phyloP scores from a whole-genome alignment of 2,113 vertebrate species.

The Colossoma macropomum region DNA sequence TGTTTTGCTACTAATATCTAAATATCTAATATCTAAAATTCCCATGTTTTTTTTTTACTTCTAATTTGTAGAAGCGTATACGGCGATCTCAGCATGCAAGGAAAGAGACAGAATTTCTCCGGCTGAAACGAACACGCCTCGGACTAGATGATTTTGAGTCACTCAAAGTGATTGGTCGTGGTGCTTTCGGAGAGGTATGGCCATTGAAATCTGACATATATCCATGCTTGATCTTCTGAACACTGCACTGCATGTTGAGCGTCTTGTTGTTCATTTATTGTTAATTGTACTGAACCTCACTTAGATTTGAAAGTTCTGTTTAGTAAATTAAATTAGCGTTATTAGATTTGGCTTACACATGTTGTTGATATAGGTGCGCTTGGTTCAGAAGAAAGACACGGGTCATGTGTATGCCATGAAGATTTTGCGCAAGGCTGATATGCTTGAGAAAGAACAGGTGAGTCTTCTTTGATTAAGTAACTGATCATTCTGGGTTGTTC shows the following conservation, averaged over 20 bases:
- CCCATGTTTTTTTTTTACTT: too few species aligned
- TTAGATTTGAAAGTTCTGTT: background rate
- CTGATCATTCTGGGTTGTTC: background rate
- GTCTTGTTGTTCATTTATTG: too few species aligned
- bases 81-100: constrained; percentile 78
- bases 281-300: too few species aligned
- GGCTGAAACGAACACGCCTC: constrained; percentile 77
- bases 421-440: constrained; percentile 96
- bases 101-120: constrained; percentile 80
- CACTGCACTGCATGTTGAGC: too few species aligned
- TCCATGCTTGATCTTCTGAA: background rate
- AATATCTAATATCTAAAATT: too few species aligned
- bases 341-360: too few species aligned
- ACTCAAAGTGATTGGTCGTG: constrained; percentile 79
- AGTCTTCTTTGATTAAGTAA: background rate
- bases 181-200: constrained; percentile 79
- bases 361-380: constrained; percentile 81
- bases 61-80: constrained; percentile 70
- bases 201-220: background rate
- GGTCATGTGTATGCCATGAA: constrained; percentile 99
- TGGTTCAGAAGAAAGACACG: constrained; percentile 98
- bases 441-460: constrained; percentile 99
- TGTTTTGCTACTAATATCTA: too few species aligned
- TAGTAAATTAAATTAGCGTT: background rate
- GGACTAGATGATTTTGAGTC: constrained; percentile 81